A percentile compares a stretch with the other conserved stretches of the same genome.
phyloP scores from a whole-genome alignment of 92 coral and sea anemone species.

The Heteractis magnifica region DNA sequence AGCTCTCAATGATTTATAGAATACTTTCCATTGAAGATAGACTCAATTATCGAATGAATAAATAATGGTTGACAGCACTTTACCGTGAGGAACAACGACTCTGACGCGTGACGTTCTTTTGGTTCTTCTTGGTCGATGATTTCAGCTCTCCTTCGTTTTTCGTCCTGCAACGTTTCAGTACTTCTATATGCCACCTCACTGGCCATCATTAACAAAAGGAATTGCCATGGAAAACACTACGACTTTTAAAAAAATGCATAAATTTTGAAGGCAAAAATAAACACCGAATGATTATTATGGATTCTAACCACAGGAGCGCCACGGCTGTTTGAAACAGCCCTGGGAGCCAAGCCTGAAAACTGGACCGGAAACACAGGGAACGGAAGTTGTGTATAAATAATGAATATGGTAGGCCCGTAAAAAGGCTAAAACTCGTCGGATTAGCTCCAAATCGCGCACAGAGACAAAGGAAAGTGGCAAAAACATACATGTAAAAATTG shows the following conservation, averaged over 20 bases:
- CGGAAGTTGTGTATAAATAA: too few species aligned
- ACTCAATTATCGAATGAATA: background rate
- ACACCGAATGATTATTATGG: too few species aligned
- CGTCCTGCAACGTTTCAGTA: slow-evolving; percentile 28
- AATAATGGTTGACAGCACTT: background rate
- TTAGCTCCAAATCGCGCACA: too few species aligned
- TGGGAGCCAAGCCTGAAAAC: too few species aligned
- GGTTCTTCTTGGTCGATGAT: background rate
- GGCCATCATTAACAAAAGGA: slow-evolving; percentile 53
- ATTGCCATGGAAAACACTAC: slow-evolving; percentile 70
- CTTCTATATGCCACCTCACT: slow-evolving; percentile 81
- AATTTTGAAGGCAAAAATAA: slow-evolving; percentile 2
- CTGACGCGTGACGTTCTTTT: background rate
- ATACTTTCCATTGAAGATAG: background rate
- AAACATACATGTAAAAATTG: too few species aligned
- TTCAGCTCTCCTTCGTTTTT: background rate
- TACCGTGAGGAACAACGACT: background rate
- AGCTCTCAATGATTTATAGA: background rate
- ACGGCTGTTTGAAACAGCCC: too few species aligned
- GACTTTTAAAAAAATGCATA: slow-evolving; percentile 51
- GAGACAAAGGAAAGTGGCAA: too few species aligned
- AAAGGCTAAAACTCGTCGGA: too few species aligned
- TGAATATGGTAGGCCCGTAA: too few species aligned
- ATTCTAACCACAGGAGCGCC: too few species aligned
- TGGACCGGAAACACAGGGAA: too few species aligned